Conservation (phyloP, 2,113 vertebrate genomes). For the Orcinus orca region DNA sequence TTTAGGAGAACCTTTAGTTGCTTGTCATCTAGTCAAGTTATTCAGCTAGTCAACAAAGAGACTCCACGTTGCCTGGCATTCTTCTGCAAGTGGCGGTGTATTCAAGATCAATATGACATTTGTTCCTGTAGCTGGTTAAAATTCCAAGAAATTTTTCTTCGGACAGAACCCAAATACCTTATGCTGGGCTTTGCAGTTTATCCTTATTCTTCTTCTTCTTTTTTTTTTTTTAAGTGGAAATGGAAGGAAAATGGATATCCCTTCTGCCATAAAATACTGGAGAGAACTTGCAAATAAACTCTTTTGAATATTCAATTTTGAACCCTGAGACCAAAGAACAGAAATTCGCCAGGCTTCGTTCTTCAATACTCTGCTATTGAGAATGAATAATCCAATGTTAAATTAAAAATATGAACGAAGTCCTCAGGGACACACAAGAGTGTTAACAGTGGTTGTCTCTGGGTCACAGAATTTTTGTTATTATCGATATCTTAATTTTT, state of each 20-base stretch:
- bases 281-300: neutral
- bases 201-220: neutral
- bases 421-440: neutral
- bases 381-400: neutral
- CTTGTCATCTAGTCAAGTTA: neutral
- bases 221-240: neutral
- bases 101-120: neutral
- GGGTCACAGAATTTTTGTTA: neutral
- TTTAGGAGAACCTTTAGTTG: neutral
- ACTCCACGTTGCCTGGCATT: neutral
- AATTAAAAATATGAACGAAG: neutral
- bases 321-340: neutral
- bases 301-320: constrained; percentile 41
- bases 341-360: neutral
- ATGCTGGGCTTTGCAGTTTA: neutral
- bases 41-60: neutral
- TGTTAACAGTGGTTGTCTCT: neutral
- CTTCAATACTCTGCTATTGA: neutral
- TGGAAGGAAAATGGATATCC: neutral
- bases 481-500: neutral
- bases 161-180: neutral
- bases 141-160: constrained; percentile 14
- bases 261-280: neutral
- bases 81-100: neutral
- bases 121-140: neutral